phyloP scores from a whole-genome alignment of 2,113 vertebrate genomes.

The Proterorhinus semilunaris region DNA sequence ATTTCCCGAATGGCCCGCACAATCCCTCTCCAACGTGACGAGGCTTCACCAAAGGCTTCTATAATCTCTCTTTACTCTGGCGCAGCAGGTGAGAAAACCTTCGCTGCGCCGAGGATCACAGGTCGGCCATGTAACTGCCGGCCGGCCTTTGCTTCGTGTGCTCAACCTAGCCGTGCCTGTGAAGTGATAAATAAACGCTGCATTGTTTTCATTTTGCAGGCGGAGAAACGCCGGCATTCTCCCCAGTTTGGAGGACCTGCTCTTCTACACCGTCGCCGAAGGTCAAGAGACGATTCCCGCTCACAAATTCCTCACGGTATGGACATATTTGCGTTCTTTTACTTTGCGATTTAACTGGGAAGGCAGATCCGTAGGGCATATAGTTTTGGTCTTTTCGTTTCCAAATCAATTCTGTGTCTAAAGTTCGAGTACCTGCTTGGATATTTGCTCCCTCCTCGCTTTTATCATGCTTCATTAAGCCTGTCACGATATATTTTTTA shows the following conservation, averaged over 20 bases:
- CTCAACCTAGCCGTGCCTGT: neutral
- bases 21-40: slow-evolving; percentile 31
- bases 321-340: slow-evolving; percentile 11
- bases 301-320: slow-evolving; percentile 89
- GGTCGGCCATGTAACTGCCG: neutral
- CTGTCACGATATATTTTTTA: too few relatives aligned
- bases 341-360: neutral
- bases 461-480: too few relatives aligned
- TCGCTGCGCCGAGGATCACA: neutral
- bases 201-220: slow-evolving; percentile 50
- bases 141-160: neutral
- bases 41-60: slow-evolving; percentile 19
- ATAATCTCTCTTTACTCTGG: slow-evolving; percentile 40
- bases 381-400: too few relatives aligned
- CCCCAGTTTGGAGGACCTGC: slow-evolving; percentile 89
- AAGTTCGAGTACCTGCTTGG: too few relatives aligned
- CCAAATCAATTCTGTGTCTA: too few relatives aligned
- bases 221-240: slow-evolving; percentile 84
- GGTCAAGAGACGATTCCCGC: slow-evolving; percentile 70
- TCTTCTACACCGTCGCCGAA: slow-evolving; percentile 89
- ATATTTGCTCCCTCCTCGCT: too few relatives aligned
- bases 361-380: neutral
- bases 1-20: neutral
- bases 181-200: neutral
- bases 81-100: slow-evolving; percentile 1